Conservation (phyloP, 53 echinoderm and acorn worm genomes). For the Astropecten irregularis region DNA sequence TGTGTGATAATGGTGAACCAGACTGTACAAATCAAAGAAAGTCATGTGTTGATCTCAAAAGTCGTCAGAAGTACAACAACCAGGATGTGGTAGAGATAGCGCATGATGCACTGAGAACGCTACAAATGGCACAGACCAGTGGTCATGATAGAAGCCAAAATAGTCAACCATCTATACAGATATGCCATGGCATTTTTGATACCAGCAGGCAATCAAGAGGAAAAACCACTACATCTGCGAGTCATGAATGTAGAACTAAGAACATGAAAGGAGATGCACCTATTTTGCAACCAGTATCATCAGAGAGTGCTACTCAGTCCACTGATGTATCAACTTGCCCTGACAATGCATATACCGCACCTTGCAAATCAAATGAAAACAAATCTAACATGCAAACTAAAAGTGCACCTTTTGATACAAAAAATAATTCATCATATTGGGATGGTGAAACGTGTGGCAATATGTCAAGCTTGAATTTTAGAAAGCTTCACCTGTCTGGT, state of each 20-base stretch:
- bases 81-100: slow-evolving; percentile 73
- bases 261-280: no score
- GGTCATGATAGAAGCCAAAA: not conserved
- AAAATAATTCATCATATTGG: not conserved
- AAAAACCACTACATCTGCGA: not conserved
- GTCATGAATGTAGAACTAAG: no score
- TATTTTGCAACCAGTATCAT: no score
- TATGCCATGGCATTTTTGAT: not conserved
- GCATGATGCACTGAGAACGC: slow-evolving; percentile 60
- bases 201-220: not conserved
- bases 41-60: no score
- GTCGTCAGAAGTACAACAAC: no score
- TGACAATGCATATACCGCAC: not conserved
- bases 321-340: no score
- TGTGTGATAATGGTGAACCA: no score
- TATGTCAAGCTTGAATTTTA: not conserved
- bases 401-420: not conserved
- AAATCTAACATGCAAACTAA: not conserved
- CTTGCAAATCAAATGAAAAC: not conserved
- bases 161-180: not conserved
- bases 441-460: not conserved
- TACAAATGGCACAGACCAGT: not conserved
- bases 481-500: no score
- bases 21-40: no score
- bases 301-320: no score